Conservation (phyloP, 1,140 invertebrate genomes). For the Microplitis demolitor region DNA sequence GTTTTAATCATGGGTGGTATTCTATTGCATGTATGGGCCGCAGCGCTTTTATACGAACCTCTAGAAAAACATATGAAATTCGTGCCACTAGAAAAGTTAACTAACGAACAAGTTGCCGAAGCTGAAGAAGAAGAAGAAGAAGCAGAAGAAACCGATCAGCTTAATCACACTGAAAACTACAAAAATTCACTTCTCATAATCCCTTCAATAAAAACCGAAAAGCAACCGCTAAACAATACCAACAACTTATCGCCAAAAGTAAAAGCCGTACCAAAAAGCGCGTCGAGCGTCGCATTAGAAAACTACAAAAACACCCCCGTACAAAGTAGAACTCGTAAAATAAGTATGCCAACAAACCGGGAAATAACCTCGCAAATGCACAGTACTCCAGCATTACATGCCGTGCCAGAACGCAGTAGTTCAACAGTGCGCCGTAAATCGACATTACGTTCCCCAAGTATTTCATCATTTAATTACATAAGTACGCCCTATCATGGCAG, state of each 20-base stretch:
- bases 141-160: slow-evolving; percentile 18
- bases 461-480: slow-evolving; percentile 81
- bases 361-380: slow-evolving; percentile 64
- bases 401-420: slow-evolving; percentile 61
- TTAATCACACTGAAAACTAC: slow-evolving; percentile 29
- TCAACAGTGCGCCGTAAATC: slow-evolving; percentile 41
- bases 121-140: slow-evolving; percentile 50
- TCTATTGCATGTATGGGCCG: slow-evolving; percentile 81
- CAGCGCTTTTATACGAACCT: slow-evolving; percentile 81
- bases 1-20: slow-evolving; percentile 82
- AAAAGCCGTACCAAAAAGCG: slow-evolving; percentile 56
- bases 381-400: slow-evolving; percentile 66
- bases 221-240: neutral
- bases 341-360: slow-evolving; percentile 61
- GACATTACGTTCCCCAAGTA: slow-evolving; percentile 72
- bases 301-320: slow-evolving; percentile 58
- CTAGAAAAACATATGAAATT: slow-evolving; percentile 79
- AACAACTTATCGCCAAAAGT: slow-evolving; percentile 32
- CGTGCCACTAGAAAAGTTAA: slow-evolving; percentile 44
- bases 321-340: slow-evolving; percentile 61
- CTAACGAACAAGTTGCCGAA: slow-evolving; percentile 53
- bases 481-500: slow-evolving; percentile 84
- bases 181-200: slow-evolving; percentile 31
- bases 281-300: slow-evolving; percentile 64
- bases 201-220: slow-evolving; percentile 28